A percentile compares a stretch with the other conserved stretches of the same genome.
Evolutionary conservation across 1,140 invertebrate species (phyloP).

Genomic region (Mesaphorura yosii): DNA sequence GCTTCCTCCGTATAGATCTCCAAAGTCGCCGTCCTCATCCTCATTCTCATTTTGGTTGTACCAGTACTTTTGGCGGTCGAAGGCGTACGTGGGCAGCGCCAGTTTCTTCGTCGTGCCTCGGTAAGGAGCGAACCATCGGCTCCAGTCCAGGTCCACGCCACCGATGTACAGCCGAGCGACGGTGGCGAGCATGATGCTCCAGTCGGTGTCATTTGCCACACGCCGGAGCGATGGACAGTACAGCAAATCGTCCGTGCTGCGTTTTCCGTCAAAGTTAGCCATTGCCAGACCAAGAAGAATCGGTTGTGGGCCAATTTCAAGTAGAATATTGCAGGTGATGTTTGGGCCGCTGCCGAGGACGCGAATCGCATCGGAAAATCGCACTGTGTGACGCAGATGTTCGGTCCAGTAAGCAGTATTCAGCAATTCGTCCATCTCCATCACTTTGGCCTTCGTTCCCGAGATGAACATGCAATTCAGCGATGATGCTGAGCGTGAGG

Average conservation of each 20-base stretch:
- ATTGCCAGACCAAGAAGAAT: conserved; percentile 2
- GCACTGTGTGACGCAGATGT: conserved; percentile 1
- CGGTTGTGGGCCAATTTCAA: conserved; percentile 11
- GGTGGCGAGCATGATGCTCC: not conserved
- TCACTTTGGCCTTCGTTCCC: not conserved
- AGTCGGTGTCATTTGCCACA: conserved; percentile 6
- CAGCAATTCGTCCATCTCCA: too few relatives aligned
- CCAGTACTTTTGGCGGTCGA: conserved; percentile 4
- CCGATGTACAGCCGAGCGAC: conserved; percentile 8
- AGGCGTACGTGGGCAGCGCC: conserved; percentile 9
- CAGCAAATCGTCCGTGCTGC: not conserved
- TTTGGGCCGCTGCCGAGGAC: not conserved
- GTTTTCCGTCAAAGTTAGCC: conserved; percentile 3
- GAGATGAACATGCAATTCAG: not conserved
- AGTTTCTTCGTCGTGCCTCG: conserved; percentile 1
- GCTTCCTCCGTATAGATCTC: conserved; percentile 16
- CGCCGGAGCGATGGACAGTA: conserved; percentile 9
- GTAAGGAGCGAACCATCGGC: not conserved
- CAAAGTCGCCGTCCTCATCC: not conserved
- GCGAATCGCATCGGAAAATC: not conserved
- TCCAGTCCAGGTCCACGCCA: conserved; percentile 2
- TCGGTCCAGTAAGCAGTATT: conserved; percentile 8
- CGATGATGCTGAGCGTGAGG: too few relatives aligned
- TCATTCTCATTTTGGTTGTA: not conserved
- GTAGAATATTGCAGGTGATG: not conserved